A percentile compares a stretch with the other conserved stretches of the same genome.
Conservation (phyloP, 64 coral and sea anemone species). For the Orbicella faveolata region DNA sequence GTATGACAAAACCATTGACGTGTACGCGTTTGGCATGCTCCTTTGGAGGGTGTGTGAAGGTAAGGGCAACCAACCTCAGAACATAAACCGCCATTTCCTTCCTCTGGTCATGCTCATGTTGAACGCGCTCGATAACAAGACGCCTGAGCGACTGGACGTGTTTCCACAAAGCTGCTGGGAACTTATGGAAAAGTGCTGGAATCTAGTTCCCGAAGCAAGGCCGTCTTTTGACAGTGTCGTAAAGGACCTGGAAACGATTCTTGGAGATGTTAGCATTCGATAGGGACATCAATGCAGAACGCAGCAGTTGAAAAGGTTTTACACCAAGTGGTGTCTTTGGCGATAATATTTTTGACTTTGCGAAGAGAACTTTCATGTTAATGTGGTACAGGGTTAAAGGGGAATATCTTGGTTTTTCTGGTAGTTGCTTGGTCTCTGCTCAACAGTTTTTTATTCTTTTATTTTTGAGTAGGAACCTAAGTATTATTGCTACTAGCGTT, state of each 20-base stretch:
- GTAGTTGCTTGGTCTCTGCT: too few species aligned
- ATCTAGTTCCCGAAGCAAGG: slow-evolving; percentile 23
- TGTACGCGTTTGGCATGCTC: slow-evolving; percentile 69
- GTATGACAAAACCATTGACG: slow-evolving; percentile 64
- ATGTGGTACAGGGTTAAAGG: not conserved
- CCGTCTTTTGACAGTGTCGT: slow-evolving; percentile 38
- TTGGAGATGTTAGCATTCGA: not conserved
- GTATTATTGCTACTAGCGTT: too few species aligned
- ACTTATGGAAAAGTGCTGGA: slow-evolving; percentile 71
- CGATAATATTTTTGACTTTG: too few species aligned
- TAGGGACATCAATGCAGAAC: not conserved
- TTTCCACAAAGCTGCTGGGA: slow-evolving; percentile 55
- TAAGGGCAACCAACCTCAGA: slow-evolving; percentile 58
- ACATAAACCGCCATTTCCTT: slow-evolving; percentile 31
- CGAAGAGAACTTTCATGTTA: not conserved
- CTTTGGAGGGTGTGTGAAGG: slow-evolving; percentile 70
- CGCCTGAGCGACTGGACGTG: slow-evolving; percentile 44
- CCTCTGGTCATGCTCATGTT: slow-evolving; percentile 60
- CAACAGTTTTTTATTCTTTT: too few species aligned
- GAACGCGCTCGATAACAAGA: slow-evolving; percentile 59
- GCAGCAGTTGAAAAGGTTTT: not conserved
- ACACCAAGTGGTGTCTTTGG: too few species aligned
- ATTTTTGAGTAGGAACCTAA: too few species aligned
- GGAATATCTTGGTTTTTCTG: not conserved
- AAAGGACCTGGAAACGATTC: slow-evolving; percentile 32